A percentile compares a stretch with the other conserved stretches of the same genome.
These are phyloP conservation scores for Orchestia grillus DNA, from an alignment of 1,140 invertebrate genomes.

Conservation along the genomic window DNA sequence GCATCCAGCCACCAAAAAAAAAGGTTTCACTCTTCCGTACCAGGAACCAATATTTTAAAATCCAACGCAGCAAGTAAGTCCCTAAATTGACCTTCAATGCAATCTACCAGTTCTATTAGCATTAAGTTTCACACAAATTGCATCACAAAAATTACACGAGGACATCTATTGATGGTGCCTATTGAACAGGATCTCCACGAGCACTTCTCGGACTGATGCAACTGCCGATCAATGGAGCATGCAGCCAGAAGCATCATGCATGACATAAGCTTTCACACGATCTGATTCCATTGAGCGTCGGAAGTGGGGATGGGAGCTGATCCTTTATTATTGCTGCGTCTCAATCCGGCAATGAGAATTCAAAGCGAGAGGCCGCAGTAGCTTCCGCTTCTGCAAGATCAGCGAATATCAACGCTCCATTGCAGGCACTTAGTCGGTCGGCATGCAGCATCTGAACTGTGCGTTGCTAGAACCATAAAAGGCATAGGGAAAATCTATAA, in stretches of 20 bases:
- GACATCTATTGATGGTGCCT: neutral
- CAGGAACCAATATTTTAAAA: no score
- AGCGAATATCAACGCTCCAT: neutral
- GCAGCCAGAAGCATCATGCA: neutral
- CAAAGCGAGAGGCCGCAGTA: neutral
- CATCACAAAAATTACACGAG: neutral
- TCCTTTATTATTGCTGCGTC: constrained; percentile 20
- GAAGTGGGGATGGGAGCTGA: constrained; percentile 24
- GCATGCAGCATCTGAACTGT: neutral
- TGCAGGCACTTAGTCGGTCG: neutral
- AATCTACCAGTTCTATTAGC: no score
- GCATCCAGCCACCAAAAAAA: no score
- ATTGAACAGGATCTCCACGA: neutral
- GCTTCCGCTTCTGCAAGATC: neutral
- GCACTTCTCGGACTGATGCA: neutral
- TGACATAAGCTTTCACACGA: constrained; percentile 12
- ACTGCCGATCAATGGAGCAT: neutral
- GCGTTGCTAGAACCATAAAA: neutral
- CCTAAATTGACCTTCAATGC: no score
- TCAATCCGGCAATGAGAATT: neutral
- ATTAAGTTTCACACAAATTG: neutral
- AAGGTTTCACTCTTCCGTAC: no score
- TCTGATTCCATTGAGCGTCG: constrained; percentile 12
- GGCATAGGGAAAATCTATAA: neutral
- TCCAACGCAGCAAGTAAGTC: no score